A percentile compares a stretch with the other conserved stretches of the same genome.
Evolutionary conservation across 2,888 invertebrate genomes (phyloP).

Genomic region (Scaptomyza cyrtandrae): DNA sequence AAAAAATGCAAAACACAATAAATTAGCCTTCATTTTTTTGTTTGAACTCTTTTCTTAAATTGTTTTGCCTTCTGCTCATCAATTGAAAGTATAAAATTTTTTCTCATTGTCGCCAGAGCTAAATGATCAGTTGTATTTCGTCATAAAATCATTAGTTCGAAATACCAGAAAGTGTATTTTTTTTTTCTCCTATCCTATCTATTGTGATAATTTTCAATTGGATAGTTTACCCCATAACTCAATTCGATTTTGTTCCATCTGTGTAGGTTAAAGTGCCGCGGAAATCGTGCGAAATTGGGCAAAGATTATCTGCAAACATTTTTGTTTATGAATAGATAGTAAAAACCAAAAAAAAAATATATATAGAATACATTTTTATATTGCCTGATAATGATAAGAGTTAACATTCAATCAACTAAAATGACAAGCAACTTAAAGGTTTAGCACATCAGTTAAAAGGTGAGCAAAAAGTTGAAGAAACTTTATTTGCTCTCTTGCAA

Average conservation of each 20-base stretch:
- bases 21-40: background rate
- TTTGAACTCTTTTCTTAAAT: background rate
- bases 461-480: background rate
- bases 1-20: background rate
- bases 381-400: background rate
- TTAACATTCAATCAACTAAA: background rate
- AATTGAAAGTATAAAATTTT: constrained; percentile 28
- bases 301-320: constrained; percentile 23
- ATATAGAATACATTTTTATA: too few species aligned
- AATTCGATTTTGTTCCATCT: constrained; percentile 2
- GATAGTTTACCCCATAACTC: constrained; percentile 17
- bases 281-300: constrained; percentile 10
- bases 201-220: background rate
- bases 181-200: background rate
- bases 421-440: too few species aligned
- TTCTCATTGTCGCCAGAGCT: constrained; percentile 1
- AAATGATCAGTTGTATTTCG: constrained; percentile 11
- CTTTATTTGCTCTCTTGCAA: background rate
- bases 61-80: constrained; percentile 16
- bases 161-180: background rate
- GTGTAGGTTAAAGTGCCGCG: background rate
- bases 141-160: background rate
- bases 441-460: too few species aligned
- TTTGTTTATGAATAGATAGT: constrained; percentile 16
- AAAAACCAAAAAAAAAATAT: background rate